Base-by-base conservation (phyloP, 2,113 vertebrate species). In the mouse (Mus musculus) region DNA sequence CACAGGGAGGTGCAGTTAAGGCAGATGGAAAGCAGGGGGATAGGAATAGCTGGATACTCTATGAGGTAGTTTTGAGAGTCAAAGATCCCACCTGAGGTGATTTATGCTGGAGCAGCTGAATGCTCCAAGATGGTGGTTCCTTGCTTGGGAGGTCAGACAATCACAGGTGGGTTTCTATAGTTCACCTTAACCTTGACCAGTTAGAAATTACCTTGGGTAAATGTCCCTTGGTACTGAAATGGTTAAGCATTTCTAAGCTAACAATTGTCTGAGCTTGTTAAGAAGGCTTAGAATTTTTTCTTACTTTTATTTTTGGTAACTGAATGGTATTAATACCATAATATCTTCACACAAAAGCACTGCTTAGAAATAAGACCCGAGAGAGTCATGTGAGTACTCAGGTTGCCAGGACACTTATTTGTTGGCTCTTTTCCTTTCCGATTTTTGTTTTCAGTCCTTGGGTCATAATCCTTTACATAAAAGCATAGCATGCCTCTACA, bases 251-350 rank as follows among this genome's bases (percentile, higher is more conserved):
- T 36, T 92, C 96, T 26, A 73, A 63, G 30, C 8, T 87, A 65
- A 61, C 54, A 89, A 84, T 77, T 78, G 28, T 87, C 84, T 82
- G 88, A 82, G 89, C 65, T 87, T 69, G 90, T 20, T 92, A 89
- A 96, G 77, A 90, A 87, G 61, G 92, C 72, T 96, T 96, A 92
- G 42, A 17, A 16, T 56, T 73, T 71, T 36, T 56, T n/a, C 46
- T 42, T 75, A 52, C 13, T 95, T 96, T 97, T 96, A 78, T 96
- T 94, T 95, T 96, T 97, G 95, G 92, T 95, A 94, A 90, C 69
- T 0, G 63, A 80, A 24, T 67, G 86, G 93, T 91, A 96, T 90
- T 95, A 89, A 93, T 92, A 91, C 89, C 86, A 76, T 93, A 91
- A 93, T 93, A 94, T 89, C 90, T 90, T 90, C 33, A 84, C 67